Conservation (phyloP, 2,797 vertebrate species). For the Platalea minor region DNA sequence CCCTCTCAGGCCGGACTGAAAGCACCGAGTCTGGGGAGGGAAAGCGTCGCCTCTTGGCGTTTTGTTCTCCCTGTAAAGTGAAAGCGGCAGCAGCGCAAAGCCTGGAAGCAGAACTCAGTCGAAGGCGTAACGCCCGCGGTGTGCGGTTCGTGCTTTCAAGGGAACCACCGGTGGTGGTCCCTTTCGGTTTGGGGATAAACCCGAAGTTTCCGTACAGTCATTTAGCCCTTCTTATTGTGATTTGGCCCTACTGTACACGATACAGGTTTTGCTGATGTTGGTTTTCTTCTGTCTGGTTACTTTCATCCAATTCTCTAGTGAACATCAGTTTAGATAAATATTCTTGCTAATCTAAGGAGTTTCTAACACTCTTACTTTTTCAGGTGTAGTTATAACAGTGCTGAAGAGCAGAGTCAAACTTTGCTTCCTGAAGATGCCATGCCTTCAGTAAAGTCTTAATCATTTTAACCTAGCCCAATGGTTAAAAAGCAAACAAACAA, state of each 20-base stretch:
- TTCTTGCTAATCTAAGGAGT: not conserved
- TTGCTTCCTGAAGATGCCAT: not conserved
- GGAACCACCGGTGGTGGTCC: too few species aligned
- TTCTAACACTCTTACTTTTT: not conserved
- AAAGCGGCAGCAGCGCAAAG: not conserved
- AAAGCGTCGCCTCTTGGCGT: not conserved
- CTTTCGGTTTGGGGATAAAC: too few species aligned
- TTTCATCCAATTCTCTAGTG: not conserved
- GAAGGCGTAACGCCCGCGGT: not conserved
- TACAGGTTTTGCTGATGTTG: rapidly evolving
- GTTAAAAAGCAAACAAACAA: not conserved
- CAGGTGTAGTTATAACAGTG: not conserved
- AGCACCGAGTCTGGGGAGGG: not conserved
- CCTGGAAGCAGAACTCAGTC: not conserved
- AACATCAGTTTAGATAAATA: not conserved
- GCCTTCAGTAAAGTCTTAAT: not conserved
- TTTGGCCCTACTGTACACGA: rapidly evolving
- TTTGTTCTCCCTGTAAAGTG: too few species aligned
- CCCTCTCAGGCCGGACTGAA: rapidly evolving
- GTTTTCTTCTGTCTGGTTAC: not conserved
- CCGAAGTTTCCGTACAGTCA: rapidly evolving
- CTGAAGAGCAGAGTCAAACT: not conserved
- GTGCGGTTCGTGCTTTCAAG: not conserved
- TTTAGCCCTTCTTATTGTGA: rapidly evolving
- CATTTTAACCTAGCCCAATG: not conserved